Evolutionary conservation across 1,140 invertebrate species (phyloP), one percentile per base, ranked within the genome.

Genomic region (Marisa cornuarietis): DNA sequence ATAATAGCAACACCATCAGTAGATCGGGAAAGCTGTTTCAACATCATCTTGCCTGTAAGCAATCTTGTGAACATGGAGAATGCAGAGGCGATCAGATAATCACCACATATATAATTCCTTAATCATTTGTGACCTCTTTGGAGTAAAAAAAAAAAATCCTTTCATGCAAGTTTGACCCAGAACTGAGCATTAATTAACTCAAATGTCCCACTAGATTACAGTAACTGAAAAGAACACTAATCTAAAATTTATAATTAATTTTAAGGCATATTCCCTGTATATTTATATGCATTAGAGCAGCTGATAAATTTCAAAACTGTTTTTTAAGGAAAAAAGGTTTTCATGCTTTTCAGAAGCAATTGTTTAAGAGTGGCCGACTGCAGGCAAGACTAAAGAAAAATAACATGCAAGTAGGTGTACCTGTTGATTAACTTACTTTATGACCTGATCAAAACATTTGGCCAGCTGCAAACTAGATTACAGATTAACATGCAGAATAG

Each of bases 301-400:
- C 31, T 42, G 31, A 13, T 42, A 1, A 26, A 22, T 68, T 68
- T 68, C 66, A 68, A 26, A 22, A 7, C 3, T 8, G 4, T 13
- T 13, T 68, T 68, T 68, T 26, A 22, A 68, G 66, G 22, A 13
- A 63, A n/a, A 13, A 69, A 73, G 24, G 24, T 18, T 31, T 49
- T 26, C 16, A 16, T 76, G 22, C 13, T 51, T 85, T 83, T 71
- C 82, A 88, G 87, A 81, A 85, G 76, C 79, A 77, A 22, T 68
- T 86, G 22, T 87, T 76, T 81, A 85, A 80, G 71, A 86, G 83
- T 62, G 87, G 86, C n/a, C 79, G 83, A 76, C 49, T 88, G 69
- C 86, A 87, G 79, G 66, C 81, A 51, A 82, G 86, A 83, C 84
- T 88, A 78, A 76, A 83, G 71, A 88, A 84, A 72, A 84, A 82